Evolutionary conservation across 2,888 invertebrate species (phyloP), one percentile per base, ranked within the genome.

Genomic region (Gortyna flavago): DNA sequence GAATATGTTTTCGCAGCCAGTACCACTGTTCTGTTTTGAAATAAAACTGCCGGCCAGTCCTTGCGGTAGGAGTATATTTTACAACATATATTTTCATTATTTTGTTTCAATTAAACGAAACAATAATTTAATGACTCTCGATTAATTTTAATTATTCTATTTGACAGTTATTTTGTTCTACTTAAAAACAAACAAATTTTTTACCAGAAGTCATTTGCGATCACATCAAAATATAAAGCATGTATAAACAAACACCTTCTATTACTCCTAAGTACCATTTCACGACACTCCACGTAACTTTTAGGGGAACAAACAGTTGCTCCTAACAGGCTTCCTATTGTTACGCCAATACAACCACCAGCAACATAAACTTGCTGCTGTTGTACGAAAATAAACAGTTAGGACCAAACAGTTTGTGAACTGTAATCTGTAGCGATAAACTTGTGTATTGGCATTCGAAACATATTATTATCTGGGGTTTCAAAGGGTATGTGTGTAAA

Each of bases 301-400:
- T 54, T 16, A 41, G 41, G 21, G 69, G 13, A 44, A 64, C 69
- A 48, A 78, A 69, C 69, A 79, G 21, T 68, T 59, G 54, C 13
- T 48, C 32, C 48, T 54, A 69, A 18, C n/a, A 35, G 66, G 57
- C 18, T 67, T 70, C 73, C 48, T 51, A 81, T 81, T 81, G 83
- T 77, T 57, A 62, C 1, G 4, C n/a, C 59, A 25, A 35, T 21
- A 18, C 35, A 44, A 11, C 29, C 13, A n/a, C 21, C 44, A 68
- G 16, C 18, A 70, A 73, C 62, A 70, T 75, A 65, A 84, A 79
- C 54, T 78, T 74, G 61, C 16, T 29, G n/a, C 61, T 61, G 71
- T 82, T 79, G 71, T 75, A 38, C 51, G 0, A 5, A 48, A 48
- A 72, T 71, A 61, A 78, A 69, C 69, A 69, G 44, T 83, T 72